Percentiles rank a stretch among this genome's conserved stretches.
phyloP scores from a whole-genome alignment of 1,140 invertebrate genomes.

The Cephus cinctus region DNA sequence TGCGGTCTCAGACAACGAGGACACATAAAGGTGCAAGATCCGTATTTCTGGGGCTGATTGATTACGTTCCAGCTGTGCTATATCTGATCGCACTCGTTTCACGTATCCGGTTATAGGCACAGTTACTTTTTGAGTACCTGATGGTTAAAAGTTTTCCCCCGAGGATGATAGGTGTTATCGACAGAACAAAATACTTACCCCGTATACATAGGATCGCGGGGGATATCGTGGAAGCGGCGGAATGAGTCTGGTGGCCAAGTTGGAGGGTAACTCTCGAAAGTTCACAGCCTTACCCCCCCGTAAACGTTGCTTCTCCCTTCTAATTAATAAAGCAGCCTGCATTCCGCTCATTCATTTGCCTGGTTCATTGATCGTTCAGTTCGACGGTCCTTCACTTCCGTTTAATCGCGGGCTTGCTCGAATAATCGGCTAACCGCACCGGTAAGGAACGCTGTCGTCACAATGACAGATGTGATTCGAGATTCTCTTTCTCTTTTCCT shows the following conservation, averaged over 20 bases:
- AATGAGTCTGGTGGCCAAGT: constrained; percentile 81
- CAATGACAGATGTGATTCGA: constrained; percentile 4
- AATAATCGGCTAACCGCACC: no score
- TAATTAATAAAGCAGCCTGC: constrained; percentile 87
- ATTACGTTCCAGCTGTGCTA: no score
- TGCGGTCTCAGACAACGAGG: no score
- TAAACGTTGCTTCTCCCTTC: constrained; percentile 79
- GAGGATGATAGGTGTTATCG: no score
- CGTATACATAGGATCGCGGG: constrained; percentile 72
- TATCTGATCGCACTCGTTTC: no score
- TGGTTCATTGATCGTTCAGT: constrained; percentile 35
- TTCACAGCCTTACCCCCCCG: constrained; percentile 73
- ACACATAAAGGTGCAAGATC: no score
- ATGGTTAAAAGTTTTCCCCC: no score
- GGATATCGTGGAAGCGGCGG: constrained; percentile 82
- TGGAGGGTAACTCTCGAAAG: constrained; percentile 77
- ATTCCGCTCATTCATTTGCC: constrained; percentile 63
- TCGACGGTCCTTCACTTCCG: constrained; percentile 21
- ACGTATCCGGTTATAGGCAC: no score
- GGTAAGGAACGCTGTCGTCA: constrained; percentile 18
- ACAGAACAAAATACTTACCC: constrained; percentile 49
- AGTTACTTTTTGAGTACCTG: no score
- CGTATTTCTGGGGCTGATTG: no score
- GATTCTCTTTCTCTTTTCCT: not conserved
- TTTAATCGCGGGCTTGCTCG: constrained; percentile 27